A percentile compares a stretch with the other conserved stretches of the same genome.
Conservation (phyloP, 1,140 invertebrate genomes). For the Arion vulgaris region DNA sequence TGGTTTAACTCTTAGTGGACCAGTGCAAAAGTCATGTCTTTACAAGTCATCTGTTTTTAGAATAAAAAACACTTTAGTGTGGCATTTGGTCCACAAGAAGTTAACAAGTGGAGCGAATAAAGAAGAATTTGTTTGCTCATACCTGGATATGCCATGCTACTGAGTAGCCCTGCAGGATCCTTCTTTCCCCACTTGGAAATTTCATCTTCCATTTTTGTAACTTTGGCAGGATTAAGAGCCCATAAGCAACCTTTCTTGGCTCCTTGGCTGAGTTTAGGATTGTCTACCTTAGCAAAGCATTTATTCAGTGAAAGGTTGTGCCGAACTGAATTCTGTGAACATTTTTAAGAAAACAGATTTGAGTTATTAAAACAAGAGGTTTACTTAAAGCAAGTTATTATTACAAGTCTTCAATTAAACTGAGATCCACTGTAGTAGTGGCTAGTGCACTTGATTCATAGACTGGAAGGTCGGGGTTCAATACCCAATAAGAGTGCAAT, state of each 20-base stretch:
- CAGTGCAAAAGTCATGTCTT: too few species aligned
- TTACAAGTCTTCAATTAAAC: too few species aligned
- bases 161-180: slow-evolving; percentile 83
- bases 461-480: slow-evolving; percentile 6
- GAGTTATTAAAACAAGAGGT: too few species aligned
- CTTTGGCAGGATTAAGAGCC: slow-evolving; percentile 95
- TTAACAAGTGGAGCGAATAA: too few species aligned
- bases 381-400: too few species aligned
- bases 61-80: too few species aligned
- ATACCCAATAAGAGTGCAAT: too few species aligned
- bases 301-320: slow-evolving; percentile 97
- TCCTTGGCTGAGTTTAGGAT: slow-evolving; percentile 78
- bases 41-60: too few species aligned
- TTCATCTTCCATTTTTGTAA: slow-evolving; percentile 97
- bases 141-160: slow-evolving; percentile 92
- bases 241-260: slow-evolving; percentile 87
- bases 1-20: too few species aligned
- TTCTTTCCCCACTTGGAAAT: slow-evolving; percentile 96
- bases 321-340: slow-evolving; percentile 87
- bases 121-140: too few species aligned
- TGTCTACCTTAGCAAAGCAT: slow-evolving; percentile 97
- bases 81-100: too few species aligned
- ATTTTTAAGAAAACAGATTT: slow-evolving; percentile 35
- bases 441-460: background rate
- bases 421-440: too few species aligned